Evolutionary conservation across 2,797 vertebrate genomes (phyloP), one percentile per base, ranked within the genome.

Genomic region (Chelidonichthys spinosus): DNA sequence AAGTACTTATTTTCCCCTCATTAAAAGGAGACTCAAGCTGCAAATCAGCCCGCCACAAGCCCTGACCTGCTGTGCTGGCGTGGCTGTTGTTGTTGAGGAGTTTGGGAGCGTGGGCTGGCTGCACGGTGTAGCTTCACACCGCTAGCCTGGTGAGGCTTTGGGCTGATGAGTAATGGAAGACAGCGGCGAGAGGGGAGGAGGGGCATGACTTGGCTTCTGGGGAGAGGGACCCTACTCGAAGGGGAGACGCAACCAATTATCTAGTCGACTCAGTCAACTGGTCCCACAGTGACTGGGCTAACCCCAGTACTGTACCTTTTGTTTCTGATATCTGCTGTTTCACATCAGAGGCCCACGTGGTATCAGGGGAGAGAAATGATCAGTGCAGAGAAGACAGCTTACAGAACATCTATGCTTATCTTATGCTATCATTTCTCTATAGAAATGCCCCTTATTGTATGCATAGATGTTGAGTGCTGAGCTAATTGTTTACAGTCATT

Each of bases 1-100:
- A 92, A 90, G 85, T 88, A 79, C 85, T 91, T 90, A 86, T 92
- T 93, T 92, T 91, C 86, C 88, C 82, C 92, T 92, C 90, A 92
- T 93, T 92, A 93, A 92, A 87, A 82, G 61, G 67, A 90, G 80
- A 83, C 87, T 88, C 81, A 71, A 86, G 82, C 91, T 90, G 88
- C 78, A 90, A 92, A 89, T 91, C 89, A 90, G 88, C 72, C 87
- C 72, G 87, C 87, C 87, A 92, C 91, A 92, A 92, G 92, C 87
- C 89, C 84, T 84, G 78, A 92, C 92, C 88, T 89, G 90, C 89
- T 86, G 89, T 46, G 79, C 78, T 66, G 79, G 79, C 65, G 65
- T 62, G 59, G 77, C 81, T 78, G 84, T 68, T 92, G 85, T 85
- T 92, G 83, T 83, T 49, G 86, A 79, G 85, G 85, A 87, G 91